Conservation (phyloP, 2,797 vertebrate species). For the Gymnocypris eckloni region DNA sequence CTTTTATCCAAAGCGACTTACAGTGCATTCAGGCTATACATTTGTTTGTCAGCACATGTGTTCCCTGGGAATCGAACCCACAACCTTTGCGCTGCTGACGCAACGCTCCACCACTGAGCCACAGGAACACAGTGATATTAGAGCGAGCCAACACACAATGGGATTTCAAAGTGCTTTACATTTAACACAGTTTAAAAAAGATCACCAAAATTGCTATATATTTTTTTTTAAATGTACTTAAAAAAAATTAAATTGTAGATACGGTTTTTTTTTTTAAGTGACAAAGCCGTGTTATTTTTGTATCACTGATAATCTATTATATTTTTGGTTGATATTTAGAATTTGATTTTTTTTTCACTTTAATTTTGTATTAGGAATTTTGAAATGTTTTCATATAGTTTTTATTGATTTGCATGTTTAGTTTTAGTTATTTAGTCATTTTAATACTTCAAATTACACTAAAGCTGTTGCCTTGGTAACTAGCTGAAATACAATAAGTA, state of each 20-base stretch:
- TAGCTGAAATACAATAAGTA: neutral
- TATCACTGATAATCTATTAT: too few relatives aligned
- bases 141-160: neutral
- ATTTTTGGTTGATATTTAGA: too few relatives aligned
- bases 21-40: too few relatives aligned
- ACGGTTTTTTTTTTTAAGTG: too few relatives aligned
- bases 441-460: neutral
- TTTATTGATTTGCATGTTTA: neutral
- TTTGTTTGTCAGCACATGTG: too few relatives aligned
- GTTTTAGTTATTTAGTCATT: neutral
- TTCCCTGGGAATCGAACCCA: too few relatives aligned
- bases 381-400: neutral
- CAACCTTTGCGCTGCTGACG: too few relatives aligned
- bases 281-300: neutral
- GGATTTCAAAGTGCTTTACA: neutral
- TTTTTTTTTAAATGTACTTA: neutral
- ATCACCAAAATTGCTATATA: neutral
- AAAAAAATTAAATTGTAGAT: too few relatives aligned
- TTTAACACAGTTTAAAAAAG: neutral
- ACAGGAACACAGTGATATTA: neutral
- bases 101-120: too few relatives aligned
- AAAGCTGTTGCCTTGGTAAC: neutral
- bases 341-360: too few relatives aligned
- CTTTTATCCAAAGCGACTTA: too few relatives aligned
- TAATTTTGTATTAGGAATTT: too few relatives aligned